Conservation (phyloP, 2,797 vertebrate genomes). For the Uromys caudimaculatus region DNA sequence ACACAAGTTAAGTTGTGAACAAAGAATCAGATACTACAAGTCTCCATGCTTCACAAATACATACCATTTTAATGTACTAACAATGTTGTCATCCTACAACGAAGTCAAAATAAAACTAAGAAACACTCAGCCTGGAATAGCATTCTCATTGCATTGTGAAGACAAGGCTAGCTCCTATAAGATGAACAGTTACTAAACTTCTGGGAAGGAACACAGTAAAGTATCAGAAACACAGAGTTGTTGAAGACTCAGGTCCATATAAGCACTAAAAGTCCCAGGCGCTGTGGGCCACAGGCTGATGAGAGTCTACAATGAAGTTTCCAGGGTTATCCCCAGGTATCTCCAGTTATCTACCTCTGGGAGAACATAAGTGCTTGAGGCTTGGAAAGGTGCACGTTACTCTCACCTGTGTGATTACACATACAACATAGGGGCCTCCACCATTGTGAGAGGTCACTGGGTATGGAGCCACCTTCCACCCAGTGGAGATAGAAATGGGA, state of each 20-base stretch:
- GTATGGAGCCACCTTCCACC: not conserved
- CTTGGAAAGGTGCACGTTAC: not conserved
- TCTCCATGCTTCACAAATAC: not conserved
- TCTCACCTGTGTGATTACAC: not conserved
- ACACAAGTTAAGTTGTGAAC: not conserved
- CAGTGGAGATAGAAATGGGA: too few species aligned
- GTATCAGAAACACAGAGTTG: not conserved
- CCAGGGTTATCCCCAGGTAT: not conserved
- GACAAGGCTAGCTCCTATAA: not conserved
- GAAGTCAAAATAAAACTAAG: slow-evolving; percentile 24
- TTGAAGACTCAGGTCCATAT: not conserved
- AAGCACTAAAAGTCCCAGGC: not conserved
- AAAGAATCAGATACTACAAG: not conserved
- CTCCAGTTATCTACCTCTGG: not conserved
- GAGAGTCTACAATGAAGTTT: not conserved
- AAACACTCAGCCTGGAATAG: not conserved
- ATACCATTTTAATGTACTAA: not conserved
- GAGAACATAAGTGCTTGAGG: too few species aligned
- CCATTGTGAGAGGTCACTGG: not conserved
- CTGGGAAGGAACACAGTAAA: not conserved
- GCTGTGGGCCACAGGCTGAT: not conserved
- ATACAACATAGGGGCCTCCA: too few species aligned
- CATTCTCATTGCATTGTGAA: not conserved
- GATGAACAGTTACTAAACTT: not conserved
- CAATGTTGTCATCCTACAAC: slow-evolving; percentile 5